phyloP scores from a whole-genome alignment of 2,888 invertebrate genomes.

The Netelia inedita region DNA sequence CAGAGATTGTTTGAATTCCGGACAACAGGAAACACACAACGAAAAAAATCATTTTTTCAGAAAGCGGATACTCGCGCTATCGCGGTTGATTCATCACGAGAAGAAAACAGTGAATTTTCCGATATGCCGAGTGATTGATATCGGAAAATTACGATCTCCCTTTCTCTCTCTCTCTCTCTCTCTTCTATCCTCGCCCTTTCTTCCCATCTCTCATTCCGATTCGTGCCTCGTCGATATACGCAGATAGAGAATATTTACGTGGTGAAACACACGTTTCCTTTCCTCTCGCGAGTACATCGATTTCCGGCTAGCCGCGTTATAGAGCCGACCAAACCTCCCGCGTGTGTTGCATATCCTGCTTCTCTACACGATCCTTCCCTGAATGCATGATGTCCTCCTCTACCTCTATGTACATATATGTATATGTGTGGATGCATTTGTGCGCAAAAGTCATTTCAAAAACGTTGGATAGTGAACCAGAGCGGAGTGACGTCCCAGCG shows the following conservation, averaged over 20 bases:
- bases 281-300: constrained; percentile 55
- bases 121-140: constrained; percentile 68
- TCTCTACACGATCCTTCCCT: constrained; percentile 30
- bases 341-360: constrained; percentile 51
- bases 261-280: constrained; percentile 37
- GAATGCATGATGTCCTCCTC: constrained; percentile 45
- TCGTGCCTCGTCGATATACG: constrained; percentile 45
- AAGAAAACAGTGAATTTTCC: constrained; percentile 51
- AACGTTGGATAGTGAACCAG: constrained; percentile 60
- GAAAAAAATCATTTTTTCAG: too few relatives aligned
- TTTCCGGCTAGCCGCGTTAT: constrained; percentile 50
- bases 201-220: background rate
- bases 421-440: constrained; percentile 33
- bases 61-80: constrained; percentile 41
- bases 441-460: constrained; percentile 60
- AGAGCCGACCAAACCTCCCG: constrained; percentile 27
- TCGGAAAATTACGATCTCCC: constrained; percentile 68
- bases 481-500: constrained; percentile 62
- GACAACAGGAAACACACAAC: constrained; percentile 17
- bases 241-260: constrained; percentile 56
- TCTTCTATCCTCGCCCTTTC: background rate
- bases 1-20: constrained; percentile 25
- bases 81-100: background rate
- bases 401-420: background rate
- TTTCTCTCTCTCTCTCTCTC: constrained; percentile 7